Base-by-base conservation (phyloP, 2,113 vertebrate genomes). In the Python bivittatus region DNA sequence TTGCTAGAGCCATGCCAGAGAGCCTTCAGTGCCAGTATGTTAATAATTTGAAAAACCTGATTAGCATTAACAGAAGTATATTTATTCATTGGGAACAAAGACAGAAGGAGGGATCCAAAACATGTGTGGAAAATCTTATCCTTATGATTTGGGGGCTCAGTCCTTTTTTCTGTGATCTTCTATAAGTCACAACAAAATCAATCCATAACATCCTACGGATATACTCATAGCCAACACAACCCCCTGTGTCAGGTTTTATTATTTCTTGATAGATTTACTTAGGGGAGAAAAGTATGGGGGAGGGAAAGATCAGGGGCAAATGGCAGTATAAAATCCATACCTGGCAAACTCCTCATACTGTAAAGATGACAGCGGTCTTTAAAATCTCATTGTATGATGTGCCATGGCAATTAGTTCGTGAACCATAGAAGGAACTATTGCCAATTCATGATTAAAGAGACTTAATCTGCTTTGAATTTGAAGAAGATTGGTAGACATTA, bases 401-500 rank as follows among this genome's bases (percentile, higher is more conserved):
- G 96, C 92, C 94, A 94, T 97, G 97, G 93, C 96, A 96, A 95
- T 97, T 97, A 94, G 97, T 98, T 96, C 97, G 97, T 97, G 97
- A 98, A 98, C 95, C 93, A 93, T 97, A 87, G 4, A 33, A 96
- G 96, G 92, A 84, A 96, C 90, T 92, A 68, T 93, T 97, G 97
- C 97, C 96, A 97, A 95, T 89, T 97, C 95, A 96, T 97, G 95
- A 96, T 95, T 96, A 95, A 96, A 96, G 88, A 92, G 95, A 96
- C 89, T 93, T 96, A 92, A 64, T 97, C 97, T 97, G 42, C 23
- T 56, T 84, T 96, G 94, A 97, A 98, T 97, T 98, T 98, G 95
- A 94, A 97, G 96, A 97, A 97, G 97, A 97, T 96, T 95, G 96
- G 97, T 95, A 97, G 97, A 98, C 97, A 97, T 97, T 95, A 97